Evolutionary conservation across 1,140 invertebrate species (phyloP), one percentile per base, ranked within the genome.

Genomic region (Mizuhopecten yessoensis): DNA sequence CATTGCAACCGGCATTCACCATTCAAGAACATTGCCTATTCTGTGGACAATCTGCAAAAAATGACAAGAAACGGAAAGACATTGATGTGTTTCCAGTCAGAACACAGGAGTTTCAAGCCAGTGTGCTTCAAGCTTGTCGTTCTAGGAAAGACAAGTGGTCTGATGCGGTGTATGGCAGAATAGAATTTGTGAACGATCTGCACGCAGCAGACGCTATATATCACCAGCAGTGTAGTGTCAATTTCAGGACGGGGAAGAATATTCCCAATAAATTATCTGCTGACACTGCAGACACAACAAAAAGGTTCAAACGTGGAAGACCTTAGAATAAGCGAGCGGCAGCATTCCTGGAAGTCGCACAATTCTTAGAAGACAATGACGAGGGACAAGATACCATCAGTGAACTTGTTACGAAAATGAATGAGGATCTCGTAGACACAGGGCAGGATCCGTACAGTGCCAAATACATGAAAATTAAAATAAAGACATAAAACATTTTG

Each of bases 181-280:
- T 93, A 15, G 20, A 88, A 45, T 34, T 13, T 39, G 89, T 88
- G 23, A 39, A 39, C 36, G 92, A 93, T 34, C 86, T 91, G 20
- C 90, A 89, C 34, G 93, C 91, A 34, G 92, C 90, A 34, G 93
- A 92, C 75, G 92, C 90, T n/a, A 10, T 92, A 42, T 92, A 93
- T 49, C 92, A 92, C 42, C 90, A 91, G 33, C 7, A n/a, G 13
- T 92, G 92, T 88, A 92, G 86, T 49, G 87, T 90, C 0, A 93
- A 91, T 86, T 93, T 93, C 87, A 89, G 91, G 49, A 91, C 93
- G 15, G 86, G 88, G 13, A 93, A 88, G 87, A 17, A 34, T 15
- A 87, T 90, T 3, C 87, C 89, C 15, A 3, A 39, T n/a, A 20
- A 13, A 10, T 93, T 86, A 89, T 20, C 17, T 7, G 36, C 36